A percentile compares a stretch with the other conserved stretches of the same genome.
Conservation (phyloP, 2,113 vertebrate genomes). For the Eubucco bourcierii region DNA sequence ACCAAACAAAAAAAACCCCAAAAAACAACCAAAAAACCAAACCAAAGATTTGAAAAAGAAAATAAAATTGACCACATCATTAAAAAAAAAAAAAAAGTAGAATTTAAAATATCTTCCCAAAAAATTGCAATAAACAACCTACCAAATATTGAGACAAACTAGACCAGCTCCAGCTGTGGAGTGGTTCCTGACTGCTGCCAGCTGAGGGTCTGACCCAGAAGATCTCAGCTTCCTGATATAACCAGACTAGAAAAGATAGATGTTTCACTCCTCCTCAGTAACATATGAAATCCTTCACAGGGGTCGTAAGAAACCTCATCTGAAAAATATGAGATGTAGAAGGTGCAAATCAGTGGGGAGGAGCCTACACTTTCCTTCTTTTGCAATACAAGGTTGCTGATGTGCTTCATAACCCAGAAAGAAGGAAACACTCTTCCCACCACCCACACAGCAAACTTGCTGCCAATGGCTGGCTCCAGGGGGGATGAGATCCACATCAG, state of each 20-base stretch:
- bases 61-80: neutral
- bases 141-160: neutral
- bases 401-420: neutral
- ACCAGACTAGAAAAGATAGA: neutral
- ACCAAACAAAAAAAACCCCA: no score
- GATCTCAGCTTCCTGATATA: neutral
- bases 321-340: neutral
- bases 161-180: neutral
- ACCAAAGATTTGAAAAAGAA: neutral
- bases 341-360: neutral
- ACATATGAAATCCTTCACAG: neutral
- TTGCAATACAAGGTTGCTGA: neutral
- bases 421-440: neutral
- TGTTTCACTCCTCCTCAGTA: neutral
- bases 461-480: neutral
- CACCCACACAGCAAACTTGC: accelerated
- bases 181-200: neutral
- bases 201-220: neutral
- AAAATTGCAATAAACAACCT: neutral
- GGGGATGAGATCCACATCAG: neutral
- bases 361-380: neutral
- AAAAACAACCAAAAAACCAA: no score
- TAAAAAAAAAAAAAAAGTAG: neutral
- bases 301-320: neutral
- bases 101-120: neutral